phyloP scores from a whole-genome alignment of 2,797 vertebrate genomes.

The Acipenser ruthenus region DNA sequence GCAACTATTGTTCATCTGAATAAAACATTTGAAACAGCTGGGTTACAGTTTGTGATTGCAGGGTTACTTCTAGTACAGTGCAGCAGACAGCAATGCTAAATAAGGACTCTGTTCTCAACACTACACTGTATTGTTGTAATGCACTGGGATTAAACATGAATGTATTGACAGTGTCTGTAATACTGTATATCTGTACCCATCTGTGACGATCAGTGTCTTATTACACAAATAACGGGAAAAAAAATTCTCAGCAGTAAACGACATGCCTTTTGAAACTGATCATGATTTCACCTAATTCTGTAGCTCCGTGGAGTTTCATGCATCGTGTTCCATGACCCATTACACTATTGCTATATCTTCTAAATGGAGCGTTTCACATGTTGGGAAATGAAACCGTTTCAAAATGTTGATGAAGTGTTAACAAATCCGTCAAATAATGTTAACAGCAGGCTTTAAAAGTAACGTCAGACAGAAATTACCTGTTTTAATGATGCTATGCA shows the following conservation, averaged over 20 bases:
- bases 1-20: no score
- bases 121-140: no score
- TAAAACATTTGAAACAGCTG: no score
- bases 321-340: constrained; percentile 52
- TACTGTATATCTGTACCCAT: no score
- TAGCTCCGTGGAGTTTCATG: constrained; percentile 43
- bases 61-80: no score
- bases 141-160: no score
- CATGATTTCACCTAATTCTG: constrained; percentile 35
- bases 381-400: constrained; percentile 49
- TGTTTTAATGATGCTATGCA: no score
- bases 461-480: background rate
- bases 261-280: constrained; percentile 30
- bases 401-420: constrained; percentile 42
- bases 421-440: constrained; percentile 36
- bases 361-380: constrained; percentile 53
- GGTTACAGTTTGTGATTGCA: no score
- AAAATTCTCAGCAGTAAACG: background rate
- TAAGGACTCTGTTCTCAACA: no score
- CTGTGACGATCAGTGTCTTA: no score
- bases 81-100: no score
- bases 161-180: no score
- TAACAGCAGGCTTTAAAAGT: constrained; percentile 29
- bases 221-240: constrained; percentile 6
- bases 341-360: constrained; percentile 55